Base-by-base conservation (phyloP, 2,113 vertebrate genomes). In the Hemicordylus capensis region DNA sequence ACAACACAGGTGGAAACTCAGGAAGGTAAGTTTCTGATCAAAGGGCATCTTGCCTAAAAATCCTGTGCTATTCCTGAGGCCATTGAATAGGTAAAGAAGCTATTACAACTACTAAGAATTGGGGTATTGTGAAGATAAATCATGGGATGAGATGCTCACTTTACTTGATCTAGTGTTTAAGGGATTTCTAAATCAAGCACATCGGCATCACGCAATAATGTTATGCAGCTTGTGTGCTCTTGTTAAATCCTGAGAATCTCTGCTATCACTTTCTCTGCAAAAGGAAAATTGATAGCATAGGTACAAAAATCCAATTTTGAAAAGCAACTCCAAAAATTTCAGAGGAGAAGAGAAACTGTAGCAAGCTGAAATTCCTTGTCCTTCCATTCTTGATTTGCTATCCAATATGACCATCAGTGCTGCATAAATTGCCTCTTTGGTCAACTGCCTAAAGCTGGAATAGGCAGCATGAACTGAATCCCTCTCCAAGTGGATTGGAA, bases 1-100 rank as follows among this genome's bases (percentile, higher is more conserved):
- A 99, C 99, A 54, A 99, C 99, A 26, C 98, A 99, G 85, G 98
- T 98, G 93, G 99, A 99, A 88, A 98, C 96, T 4, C 98, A 99
- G 83, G 98, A 99, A 96, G 97, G 99, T 98, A 88, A 87, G 94
- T 69, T 6, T 46, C 85, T n/a, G 67, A 72, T 39, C 22, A 79
- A 4, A 6, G 48, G 12, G 31, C 0, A 22, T 66, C 70, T 11
- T 12, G n/a, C 63, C 63, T 63, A 48, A 70, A 64, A 46, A 31
- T 51, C 22, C 39, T 51, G 46, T 51, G 44, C 31, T 37, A 1
- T 74, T 42, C 22, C 5, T 37, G 22, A 46, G 20, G 46, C 6
- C 28, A 26, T 20, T 31, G 4, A 51, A 26, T 51, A 2, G 75
- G n/a, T 8, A 8, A 46, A 3, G n/a, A 28, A 54, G 42, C 11